A percentile compares a stretch with the other conserved stretches of the same genome.
phyloP scores from a whole-genome alignment of 2,797 vertebrate species.

The Cyclopterus lumpus region DNA sequence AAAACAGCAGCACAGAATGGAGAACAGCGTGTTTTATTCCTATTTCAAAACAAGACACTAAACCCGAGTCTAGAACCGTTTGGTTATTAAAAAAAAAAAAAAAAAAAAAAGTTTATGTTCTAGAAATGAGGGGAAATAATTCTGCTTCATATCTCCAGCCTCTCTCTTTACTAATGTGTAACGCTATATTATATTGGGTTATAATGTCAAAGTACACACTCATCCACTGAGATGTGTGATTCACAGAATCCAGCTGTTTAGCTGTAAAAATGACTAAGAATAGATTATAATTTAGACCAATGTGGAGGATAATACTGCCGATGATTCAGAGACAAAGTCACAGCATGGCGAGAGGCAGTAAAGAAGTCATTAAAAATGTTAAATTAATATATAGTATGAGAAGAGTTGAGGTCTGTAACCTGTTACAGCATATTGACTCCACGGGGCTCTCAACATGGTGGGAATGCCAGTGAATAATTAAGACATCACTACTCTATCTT shows the following conservation, averaged over 20 bases:
- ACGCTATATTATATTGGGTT: background rate
- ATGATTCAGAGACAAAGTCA: background rate
- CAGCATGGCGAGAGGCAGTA: background rate
- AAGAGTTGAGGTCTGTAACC: background rate
- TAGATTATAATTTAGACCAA: background rate
- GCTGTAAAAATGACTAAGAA: slow-evolving; percentile 4
- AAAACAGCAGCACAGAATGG: slow-evolving; percentile 42
- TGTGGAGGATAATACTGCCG: background rate
- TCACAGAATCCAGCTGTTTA: slow-evolving; percentile 9
- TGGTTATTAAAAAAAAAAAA: background rate
- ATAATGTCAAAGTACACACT: background rate
- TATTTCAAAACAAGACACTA: slow-evolving; percentile 5
- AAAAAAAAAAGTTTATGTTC: background rate
- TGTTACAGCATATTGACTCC: no score
- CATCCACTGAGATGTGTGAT: slow-evolving; percentile 17
- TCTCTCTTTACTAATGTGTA: background rate
- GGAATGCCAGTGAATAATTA: background rate
- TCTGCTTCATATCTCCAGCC: background rate
- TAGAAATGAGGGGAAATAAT: background rate
- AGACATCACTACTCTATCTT: background rate
- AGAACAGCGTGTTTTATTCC: background rate
- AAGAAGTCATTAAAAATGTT: background rate
- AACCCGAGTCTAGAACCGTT: no score
- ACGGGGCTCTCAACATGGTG: background rate
- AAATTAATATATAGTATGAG: background rate